Conservation (phyloP, 2,113 vertebrate species). For the Coracopsis vasa region DNA sequence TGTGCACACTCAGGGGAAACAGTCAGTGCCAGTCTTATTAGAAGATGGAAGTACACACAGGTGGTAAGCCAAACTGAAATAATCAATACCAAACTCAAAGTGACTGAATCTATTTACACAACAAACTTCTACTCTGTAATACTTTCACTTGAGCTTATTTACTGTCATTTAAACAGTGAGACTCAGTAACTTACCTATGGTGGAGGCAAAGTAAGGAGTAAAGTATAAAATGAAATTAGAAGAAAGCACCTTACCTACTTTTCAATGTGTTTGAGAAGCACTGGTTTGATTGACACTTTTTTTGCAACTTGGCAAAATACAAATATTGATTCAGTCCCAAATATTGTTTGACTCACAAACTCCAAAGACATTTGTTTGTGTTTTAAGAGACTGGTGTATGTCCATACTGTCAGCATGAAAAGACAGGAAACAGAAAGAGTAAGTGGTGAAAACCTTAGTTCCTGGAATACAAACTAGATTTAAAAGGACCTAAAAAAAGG, state of each 20-base stretch:
- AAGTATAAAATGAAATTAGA: not conserved
- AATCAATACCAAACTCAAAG: not conserved
- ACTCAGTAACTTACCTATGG: rapidly evolving
- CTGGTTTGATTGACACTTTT: not conserved
- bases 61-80: not conserved
- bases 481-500: not conserved
- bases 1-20: not conserved
- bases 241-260: not conserved
- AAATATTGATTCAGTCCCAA: not conserved
- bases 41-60: not conserved
- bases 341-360: not conserved
- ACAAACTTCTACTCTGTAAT: not conserved
- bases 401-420: not conserved
- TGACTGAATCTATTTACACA: not conserved
- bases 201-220: not conserved
- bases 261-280: not conserved
- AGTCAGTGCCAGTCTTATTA: rapidly evolving
- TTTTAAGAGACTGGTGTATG: not conserved
- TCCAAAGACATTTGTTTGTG: not conserved
- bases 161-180: not conserved
- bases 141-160: not conserved
- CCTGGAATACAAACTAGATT: not conserved
- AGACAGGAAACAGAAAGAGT: not conserved
- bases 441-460: not conserved
- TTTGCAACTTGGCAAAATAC: not conserved